Base-by-base conservation (phyloP, 2,797 vertebrate genomes). In the Pitangus sulphuratus region DNA sequence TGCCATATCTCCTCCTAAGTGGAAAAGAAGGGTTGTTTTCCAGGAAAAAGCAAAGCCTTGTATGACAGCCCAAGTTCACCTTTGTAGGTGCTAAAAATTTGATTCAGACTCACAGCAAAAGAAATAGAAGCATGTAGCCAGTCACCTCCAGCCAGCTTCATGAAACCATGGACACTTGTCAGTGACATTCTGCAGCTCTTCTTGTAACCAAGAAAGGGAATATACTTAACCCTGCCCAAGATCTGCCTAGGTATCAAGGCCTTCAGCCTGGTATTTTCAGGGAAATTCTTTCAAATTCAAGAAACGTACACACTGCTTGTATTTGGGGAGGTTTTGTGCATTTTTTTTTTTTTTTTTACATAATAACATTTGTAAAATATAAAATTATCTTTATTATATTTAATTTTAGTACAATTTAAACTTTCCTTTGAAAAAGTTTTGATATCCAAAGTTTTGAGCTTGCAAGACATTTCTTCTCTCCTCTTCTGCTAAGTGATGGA, bases 1-100 rank as follows among this genome's bases (percentile, higher is more conserved):
- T 61, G 24, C 50, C 20, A 8, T 47, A 70, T 57, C 2, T 79
- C 2, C 28, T 64, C 21, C 44, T 65, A 72, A 89, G 40, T 12
- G 18, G n/a, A 70, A 87, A 80, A 70, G 4, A 77, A 30, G 3
- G 4, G 0, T 0, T 5, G 58, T 44, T 47, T 72, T 3, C 18
- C 22, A 51, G 40, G 28, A 57, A 58, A 76, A 57, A 61, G 6
- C 6, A 68, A 82, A 84, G 15, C 5, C 6, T 35, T 66, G 5
- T n/a, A 21, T 58, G 37, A 78, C 37, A 80, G 30, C 8, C 3
- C 22, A 62, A 28, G 20, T 48, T 90, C 40, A 61, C 4, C 1
- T 72, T 19, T 31, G 28, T n/a, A 79, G 21, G 7, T 39, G 15
- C 28, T 51, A 62, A 74, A 53, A 30, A 20, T 74, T 44, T 56